Evolutionary conservation across 2,797 vertebrate species (phyloP), one percentile per base, ranked within the genome.

Genomic region (Myotis myotis): DNA sequence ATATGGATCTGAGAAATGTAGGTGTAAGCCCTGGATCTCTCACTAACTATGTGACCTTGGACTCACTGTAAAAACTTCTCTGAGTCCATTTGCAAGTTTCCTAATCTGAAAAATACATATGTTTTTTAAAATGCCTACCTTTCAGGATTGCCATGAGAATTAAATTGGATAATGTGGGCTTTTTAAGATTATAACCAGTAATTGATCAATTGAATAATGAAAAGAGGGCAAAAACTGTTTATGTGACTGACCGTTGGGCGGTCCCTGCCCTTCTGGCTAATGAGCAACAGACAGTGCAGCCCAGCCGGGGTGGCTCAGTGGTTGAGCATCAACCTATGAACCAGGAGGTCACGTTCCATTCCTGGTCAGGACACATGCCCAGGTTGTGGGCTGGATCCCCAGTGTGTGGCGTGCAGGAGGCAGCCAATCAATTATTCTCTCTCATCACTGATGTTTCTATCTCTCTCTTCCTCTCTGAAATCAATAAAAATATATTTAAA

Each of bases 131-230:
- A 91, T 85, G 57, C n/a, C 84, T 66, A 76, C 87, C 62, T 91
- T 44, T 62, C 76, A 84, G 55, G 66, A 84, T 51, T 89, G 60
- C 79, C 53, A 47, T 76, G 80, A 94, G 57, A 95, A 92, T 93
- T 88, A 92, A 95, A 95, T 83, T 89, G 94, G 90, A 95, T 96
- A 95, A 89, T 74, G 57, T 36, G 30, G 79, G 33, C 55, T 95
- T 90, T 90, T 82, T 92, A 87, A 78, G 90, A 72, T 87, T 91
- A 49, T 53, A 92, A 80, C 64, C 70, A 90, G 47, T 95, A 91
- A 96, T 68, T 95, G 78, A 96, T 94, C 91, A 87, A 92, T 82
- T 92, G 92, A 88, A 72, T 93, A 96, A 95, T 88, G 47, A 87
- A 89, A 68, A 92, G 57, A 83, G 70, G 41, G 38, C n/a, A 90